Evolutionary conservation across 2,888 invertebrate genomes (phyloP), one percentile per base, ranked within the genome.

Genomic region (Trichacis sp.): DNA sequence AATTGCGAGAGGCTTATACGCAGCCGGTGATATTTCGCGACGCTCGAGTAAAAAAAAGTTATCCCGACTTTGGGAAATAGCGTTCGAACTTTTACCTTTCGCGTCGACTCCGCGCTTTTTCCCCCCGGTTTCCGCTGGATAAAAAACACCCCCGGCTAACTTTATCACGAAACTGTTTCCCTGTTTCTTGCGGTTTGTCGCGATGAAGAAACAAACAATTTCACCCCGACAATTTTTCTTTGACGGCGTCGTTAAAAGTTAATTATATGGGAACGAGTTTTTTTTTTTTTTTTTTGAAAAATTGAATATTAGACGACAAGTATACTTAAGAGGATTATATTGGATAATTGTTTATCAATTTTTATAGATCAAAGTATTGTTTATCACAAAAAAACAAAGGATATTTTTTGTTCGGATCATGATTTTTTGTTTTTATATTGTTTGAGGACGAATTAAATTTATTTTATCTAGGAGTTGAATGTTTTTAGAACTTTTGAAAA

Each of bases 211-310:
- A 19, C 29, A 49, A 47, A 43, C 46, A 46, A 46, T 50, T 43
- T 19, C 19, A 12, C 43, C 19, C 14, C 40, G 14, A 40, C 19
- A 18, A 19, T 20, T 36, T 51, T 51, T 47, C 40, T 58, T 58
- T 47, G 40, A 58, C 40, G 46, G 20, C 18, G 43, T 51, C 30
- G 46, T 47, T 58, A 49, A 51, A 51, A 58, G 51, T 38, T 58
- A 38, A 51, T 58, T 52, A 58, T 2, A 9, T 40, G n/a, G 43
- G 24, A 12, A 33, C 29, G 17, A n/a, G n/a, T n/a, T n/a, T n/a
- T n/a, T n/a, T n/a, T n/a, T n/a, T n/a, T n/a, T n/a, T n/a, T n/a
- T n/a, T n/a, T n/a, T n/a, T n/a, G n/a, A n/a, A n/a, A n/a, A n/a
- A n/a, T n/a, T n/a, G n/a, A n/a, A n/a, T n/a, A n/a, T n/a, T n/a